These are phyloP conservation scores for Melozone crissalis DNA, from an alignment of 2,113 vertebrate species.

Conservation along the genomic window DNA sequence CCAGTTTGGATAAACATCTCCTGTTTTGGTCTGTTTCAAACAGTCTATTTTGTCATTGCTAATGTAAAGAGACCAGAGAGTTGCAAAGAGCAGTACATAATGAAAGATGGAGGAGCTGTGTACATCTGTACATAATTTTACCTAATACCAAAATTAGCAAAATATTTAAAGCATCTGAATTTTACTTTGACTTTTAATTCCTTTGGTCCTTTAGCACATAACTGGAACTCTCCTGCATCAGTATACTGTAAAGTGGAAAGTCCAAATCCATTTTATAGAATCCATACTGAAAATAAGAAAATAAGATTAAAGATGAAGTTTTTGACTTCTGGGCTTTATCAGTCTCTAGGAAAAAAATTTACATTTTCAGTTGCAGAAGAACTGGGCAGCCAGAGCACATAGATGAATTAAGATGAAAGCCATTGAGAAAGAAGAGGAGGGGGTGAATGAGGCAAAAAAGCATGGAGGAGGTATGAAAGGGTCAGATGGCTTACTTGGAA, in stretches of 20 bases:
- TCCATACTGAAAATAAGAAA: constrained; percentile 55
- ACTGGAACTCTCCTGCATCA: constrained; percentile 35
- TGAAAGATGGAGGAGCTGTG: neutral
- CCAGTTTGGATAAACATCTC: neutral
- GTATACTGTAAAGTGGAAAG: constrained; percentile 33
- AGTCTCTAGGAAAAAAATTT: constrained; percentile 9
- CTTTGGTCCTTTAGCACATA: constrained; percentile 17
- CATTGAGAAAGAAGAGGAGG: constrained; percentile 14
- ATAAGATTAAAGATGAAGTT: constrained; percentile 54
- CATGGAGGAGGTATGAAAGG: neutral
- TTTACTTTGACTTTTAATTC: constrained; percentile 1
- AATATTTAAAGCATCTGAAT: neutral
- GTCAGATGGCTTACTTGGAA: neutral
- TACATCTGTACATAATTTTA: neutral
- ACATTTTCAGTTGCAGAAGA: constrained; percentile 30
- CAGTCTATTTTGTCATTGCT: neutral
- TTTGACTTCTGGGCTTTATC: constrained; percentile 38
- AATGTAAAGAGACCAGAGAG: neutral
- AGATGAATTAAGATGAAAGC: constrained; percentile 57
- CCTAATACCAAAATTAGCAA: neutral
- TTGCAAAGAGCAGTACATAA: neutral
- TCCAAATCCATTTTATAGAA: constrained; percentile 19
- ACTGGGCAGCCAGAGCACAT: neutral
- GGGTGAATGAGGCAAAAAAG: neutral
- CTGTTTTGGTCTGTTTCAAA: neutral